Percentiles rank a stretch among this genome's conserved stretches.
Evolutionary conservation across 2,888 invertebrate species (phyloP).

Genomic region (Caradrina clavipalpis): DNA sequence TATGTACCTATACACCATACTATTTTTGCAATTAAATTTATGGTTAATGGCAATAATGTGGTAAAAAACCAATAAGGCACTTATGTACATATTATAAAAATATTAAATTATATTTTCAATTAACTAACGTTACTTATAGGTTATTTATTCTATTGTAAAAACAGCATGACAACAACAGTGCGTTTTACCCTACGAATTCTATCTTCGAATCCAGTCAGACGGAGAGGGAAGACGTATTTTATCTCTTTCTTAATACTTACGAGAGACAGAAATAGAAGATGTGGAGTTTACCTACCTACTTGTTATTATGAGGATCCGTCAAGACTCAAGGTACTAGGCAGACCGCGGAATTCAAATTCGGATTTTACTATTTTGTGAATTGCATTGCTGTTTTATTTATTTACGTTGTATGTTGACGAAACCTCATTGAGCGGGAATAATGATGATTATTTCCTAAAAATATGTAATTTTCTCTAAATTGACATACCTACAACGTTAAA

Average conservation of each 20-base stretch:
- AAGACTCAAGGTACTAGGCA: no score
- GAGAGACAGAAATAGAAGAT: slow-evolving; percentile 58
- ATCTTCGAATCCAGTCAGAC: slow-evolving; percentile 38
- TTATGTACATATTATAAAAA: no score
- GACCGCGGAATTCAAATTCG: not conserved
- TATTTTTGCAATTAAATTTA: no score
- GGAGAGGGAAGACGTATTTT: slow-evolving; percentile 43
- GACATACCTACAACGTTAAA: not conserved
- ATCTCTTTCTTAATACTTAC: slow-evolving; percentile 37
- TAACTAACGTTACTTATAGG: no score
- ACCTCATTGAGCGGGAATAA: not conserved
- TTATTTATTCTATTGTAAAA: not conserved
- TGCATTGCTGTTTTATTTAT: not conserved
- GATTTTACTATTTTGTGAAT: not conserved
- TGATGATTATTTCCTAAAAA: not conserved
- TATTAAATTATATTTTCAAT: not conserved
- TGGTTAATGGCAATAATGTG: no score
- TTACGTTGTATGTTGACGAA: not conserved
- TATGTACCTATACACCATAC: no score
- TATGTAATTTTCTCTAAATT: not conserved
- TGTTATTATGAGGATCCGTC: not conserved
- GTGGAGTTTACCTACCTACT: slow-evolving; percentile 19
- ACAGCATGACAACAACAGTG: slow-evolving; percentile 21
- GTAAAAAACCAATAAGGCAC: no score
- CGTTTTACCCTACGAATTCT: slow-evolving; percentile 42